Conservation (phyloP, 2,113 vertebrate genomes). For the Petroica traversi region DNA sequence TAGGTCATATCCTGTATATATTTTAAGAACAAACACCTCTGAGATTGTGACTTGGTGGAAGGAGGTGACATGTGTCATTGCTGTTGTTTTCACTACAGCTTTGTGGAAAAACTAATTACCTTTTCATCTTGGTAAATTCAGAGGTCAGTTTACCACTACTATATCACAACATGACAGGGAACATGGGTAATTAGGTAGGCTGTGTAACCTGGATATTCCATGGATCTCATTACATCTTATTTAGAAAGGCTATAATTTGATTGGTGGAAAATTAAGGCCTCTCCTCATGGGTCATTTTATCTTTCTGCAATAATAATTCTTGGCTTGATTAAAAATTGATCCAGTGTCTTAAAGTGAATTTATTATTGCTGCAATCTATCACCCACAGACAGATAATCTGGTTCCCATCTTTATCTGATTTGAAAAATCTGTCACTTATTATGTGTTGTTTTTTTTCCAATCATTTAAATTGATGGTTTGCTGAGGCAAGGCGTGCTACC, state of each 20-base stretch:
- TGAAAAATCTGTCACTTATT: slow-evolving; percentile 92
- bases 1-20: slow-evolving; percentile 77
- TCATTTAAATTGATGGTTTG: slow-evolving; percentile 85
- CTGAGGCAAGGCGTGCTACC: slow-evolving; percentile 62
- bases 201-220: slow-evolving; percentile 86
- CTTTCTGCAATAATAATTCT: slow-evolving; percentile 99
- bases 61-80: slow-evolving; percentile 79
- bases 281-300: slow-evolving; percentile 98
- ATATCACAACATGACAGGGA: slow-evolving; percentile 86
- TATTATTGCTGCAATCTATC: slow-evolving; percentile 99
- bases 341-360: slow-evolving; percentile 98
- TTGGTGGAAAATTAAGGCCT: slow-evolving; percentile 97
- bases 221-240: slow-evolving; percentile 90
- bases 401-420: slow-evolving; percentile 98
- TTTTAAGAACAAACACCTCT: slow-evolving; percentile 78
- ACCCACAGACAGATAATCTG: slow-evolving; percentile 97
- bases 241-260: slow-evolving; percentile 96
- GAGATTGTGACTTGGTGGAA: slow-evolving; percentile 78
- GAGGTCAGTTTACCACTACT: slow-evolving; percentile 84
- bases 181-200: slow-evolving; percentile 87
- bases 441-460: slow-evolving; percentile 79
- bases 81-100: slow-evolving; percentile 81
- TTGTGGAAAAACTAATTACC: slow-evolving; percentile 89
- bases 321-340: slow-evolving; percentile 99
- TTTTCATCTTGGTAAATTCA: slow-evolving; percentile 89